These are phyloP conservation scores for Pan troglodytes DNA, from an alignment of 2,113 vertebrate species.

Conservation along the genomic window NHGRI_mPanTro3-v2.1_pri NC_072417.2:27222501-27223000, in stretches of 20 bases:
- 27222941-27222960: neutral
- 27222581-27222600: conserved; percentile 77
- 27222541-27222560: conserved; percentile 52
- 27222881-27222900: neutral
- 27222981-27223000: neutral
- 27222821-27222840: neutral
- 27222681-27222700: conserved; percentile 76
- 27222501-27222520: neutral
- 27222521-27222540: neutral
- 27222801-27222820: neutral
- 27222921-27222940: neutral
- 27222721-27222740: conserved; percentile 85
- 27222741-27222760: conserved; percentile 85
- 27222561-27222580: conserved; percentile 75
- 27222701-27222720: conserved; percentile 78
- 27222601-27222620: conserved; percentile 66
- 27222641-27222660: conserved; percentile 76
- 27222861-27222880: neutral
- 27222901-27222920: neutral
- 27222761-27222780: conserved; percentile 83
- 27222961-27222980: neutral
- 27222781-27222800: conserved; percentile 67
- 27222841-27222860: neutral
- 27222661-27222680: conserved; percentile 75
- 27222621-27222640: conserved; percentile 72